phyloP scores from a whole-genome alignment of 2,113 vertebrate genomes.

The Eclectus roratus region DNA sequence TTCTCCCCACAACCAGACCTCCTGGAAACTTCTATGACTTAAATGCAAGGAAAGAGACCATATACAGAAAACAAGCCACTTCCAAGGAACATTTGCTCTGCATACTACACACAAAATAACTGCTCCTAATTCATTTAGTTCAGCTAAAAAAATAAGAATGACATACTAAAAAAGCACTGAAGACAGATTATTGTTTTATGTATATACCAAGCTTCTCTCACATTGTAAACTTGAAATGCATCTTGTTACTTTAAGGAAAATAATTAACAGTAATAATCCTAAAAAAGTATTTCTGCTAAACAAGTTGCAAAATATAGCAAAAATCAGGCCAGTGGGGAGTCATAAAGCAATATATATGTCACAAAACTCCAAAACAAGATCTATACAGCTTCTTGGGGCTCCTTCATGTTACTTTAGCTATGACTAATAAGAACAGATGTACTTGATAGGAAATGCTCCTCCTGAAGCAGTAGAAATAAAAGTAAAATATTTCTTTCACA shows the following conservation, averaged over 20 bases:
- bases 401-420: neutral
- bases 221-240: neutral
- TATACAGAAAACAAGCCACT: neutral
- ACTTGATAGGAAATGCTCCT: neutral
- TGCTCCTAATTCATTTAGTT: neutral
- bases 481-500: slow-evolving; percentile 3
- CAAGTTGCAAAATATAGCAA: slow-evolving; percentile 7
- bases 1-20: neutral
- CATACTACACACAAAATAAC: neutral
- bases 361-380: neutral
- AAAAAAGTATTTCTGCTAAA: neutral
- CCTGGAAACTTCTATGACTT: neutral
- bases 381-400: neutral
- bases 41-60: neutral
- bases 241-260: neutral
- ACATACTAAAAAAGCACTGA: neutral
- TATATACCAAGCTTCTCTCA: neutral
- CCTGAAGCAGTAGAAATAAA: slow-evolving; percentile 28
- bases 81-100: neutral
- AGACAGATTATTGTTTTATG: neutral
- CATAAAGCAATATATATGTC: neutral
- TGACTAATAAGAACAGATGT: slow-evolving; percentile 29
- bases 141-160: neutral
- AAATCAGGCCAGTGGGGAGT: neutral
- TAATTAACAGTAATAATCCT: slow-evolving; percentile 30